Evolutionary conservation across 2,888 invertebrate species (phyloP).

Genomic region (Chironomus riparius): DNA sequence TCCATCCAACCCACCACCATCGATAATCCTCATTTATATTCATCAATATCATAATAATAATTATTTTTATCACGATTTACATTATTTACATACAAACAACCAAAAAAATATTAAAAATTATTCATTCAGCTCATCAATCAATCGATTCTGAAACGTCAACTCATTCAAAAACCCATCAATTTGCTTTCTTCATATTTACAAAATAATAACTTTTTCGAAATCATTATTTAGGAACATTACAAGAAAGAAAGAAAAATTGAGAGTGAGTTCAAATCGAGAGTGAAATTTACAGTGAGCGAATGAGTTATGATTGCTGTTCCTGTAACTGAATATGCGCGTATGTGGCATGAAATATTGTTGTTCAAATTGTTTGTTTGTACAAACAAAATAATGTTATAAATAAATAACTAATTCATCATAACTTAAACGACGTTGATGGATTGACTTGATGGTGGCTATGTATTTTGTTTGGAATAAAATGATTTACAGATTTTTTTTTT

Average conservation of each 20-base stretch:
- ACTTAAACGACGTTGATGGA: conserved; percentile 24
- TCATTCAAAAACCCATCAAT: conserved; percentile 5
- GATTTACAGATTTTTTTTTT: background rate
- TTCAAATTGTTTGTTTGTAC: conserved; percentile 12
- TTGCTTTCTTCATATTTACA: background rate
- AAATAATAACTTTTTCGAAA: too few species aligned
- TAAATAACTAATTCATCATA: conserved; percentile 27
- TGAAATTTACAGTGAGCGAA: too few species aligned
- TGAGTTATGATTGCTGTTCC: too few species aligned
- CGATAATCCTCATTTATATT: too few species aligned
- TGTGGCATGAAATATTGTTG: background rate
- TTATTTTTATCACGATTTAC: too few species aligned
- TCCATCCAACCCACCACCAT: too few species aligned
- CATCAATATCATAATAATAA: too few species aligned
- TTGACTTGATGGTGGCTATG: conserved; percentile 7
- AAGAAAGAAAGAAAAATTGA: background rate
- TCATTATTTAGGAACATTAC: background rate
- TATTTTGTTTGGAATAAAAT: background rate
- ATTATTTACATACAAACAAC: too few species aligned
- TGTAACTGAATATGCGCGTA: background rate
- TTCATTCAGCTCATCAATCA: background rate
- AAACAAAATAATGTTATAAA: conserved; percentile 18
- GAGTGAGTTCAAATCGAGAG: too few species aligned
- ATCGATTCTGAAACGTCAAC: background rate
- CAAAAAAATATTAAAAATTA: background rate